Conservation (phyloP, 2,797 vertebrate genomes). For the Falco berigora region DNA sequence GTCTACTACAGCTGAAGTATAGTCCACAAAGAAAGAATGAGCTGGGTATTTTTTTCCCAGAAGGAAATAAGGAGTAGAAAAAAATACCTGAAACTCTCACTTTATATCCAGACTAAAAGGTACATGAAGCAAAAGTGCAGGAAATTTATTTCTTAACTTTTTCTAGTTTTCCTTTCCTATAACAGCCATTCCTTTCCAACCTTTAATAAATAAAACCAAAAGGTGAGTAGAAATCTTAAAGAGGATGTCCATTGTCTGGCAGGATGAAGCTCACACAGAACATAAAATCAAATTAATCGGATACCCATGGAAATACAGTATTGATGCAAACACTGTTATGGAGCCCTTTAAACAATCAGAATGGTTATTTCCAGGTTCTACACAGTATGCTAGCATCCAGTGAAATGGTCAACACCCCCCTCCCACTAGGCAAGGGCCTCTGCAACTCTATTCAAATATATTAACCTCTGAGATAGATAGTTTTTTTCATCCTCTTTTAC, state of each 20-base stretch:
- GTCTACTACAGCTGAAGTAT: neutral
- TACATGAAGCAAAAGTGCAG: neutral
- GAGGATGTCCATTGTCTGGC: neutral
- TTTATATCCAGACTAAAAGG: neutral
- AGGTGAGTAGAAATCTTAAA: neutral
- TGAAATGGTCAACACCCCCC: neutral
- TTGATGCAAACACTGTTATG: neutral
- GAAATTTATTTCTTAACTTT: neutral
- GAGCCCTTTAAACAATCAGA: neutral
- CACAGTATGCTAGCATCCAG: neutral
- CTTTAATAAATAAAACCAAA: neutral
- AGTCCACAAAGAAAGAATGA: neutral
- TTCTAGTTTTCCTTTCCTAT: neutral
- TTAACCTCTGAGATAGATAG: conserved; percentile 1
- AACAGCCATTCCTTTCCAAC: neutral
- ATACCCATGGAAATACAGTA: neutral
- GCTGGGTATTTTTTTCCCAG: neutral
- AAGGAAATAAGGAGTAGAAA: neutral
- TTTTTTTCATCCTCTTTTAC: neutral
- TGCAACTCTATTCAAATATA: neutral
- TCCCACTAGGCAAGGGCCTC: neutral
- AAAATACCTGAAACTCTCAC: neutral
- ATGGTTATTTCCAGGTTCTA: neutral
- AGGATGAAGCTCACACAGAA: neutral
- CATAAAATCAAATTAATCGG: neutral